These are phyloP conservation scores for Galeopsomyia nigrocyanea DNA, from an alignment of 2,888 invertebrate genomes.

Conservation along the genomic window DNA sequence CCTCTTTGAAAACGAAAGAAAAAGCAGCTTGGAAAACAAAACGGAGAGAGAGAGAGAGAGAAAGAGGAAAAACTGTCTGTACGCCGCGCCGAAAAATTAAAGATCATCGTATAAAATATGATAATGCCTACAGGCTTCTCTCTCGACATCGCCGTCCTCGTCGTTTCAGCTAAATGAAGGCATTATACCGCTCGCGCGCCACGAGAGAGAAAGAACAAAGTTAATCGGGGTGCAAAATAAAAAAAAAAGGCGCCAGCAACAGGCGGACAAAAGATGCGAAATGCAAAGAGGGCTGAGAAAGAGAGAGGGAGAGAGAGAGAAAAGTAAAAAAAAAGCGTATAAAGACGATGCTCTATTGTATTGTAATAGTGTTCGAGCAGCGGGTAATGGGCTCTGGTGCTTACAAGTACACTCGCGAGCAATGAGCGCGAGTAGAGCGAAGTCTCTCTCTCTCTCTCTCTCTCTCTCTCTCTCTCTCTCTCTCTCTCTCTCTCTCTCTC, in stretches of 20 bases:
- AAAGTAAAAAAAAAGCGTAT: slow-evolving; percentile 4
- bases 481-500: neutral
- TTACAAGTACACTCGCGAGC: slow-evolving; percentile 57
- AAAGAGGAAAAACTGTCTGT: neutral
- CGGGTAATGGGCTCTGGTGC: slow-evolving; percentile 59
- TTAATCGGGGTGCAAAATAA: slow-evolving; percentile 20
- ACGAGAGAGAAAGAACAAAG: slow-evolving; percentile 7
- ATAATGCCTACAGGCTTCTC: neutral
- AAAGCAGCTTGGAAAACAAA: too few species aligned
- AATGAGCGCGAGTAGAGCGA: slow-evolving; percentile 34
- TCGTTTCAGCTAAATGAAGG: slow-evolving; percentile 30
- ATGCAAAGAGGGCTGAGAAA: slow-evolving; percentile 24
- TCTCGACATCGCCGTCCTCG: neutral
- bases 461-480: neutral
- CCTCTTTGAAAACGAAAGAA: too few species aligned
- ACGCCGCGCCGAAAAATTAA: slow-evolving; percentile 14
- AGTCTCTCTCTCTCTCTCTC: slow-evolving; percentile 5
- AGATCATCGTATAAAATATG: slow-evolving; percentile 24
- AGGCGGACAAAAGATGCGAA: slow-evolving; percentile 16
- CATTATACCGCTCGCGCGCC: slow-evolving; percentile 30
- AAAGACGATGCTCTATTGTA: slow-evolving; percentile 57
- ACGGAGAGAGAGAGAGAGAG: too few species aligned
- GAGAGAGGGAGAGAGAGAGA: neutral
- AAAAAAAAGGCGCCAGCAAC: neutral
- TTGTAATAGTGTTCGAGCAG: slow-evolving; percentile 62